A percentile compares a stretch with the other conserved stretches of the same genome.
phyloP scores from a whole-genome alignment of 2,888 invertebrate species.

The Caenorhabditis becei region DNA sequence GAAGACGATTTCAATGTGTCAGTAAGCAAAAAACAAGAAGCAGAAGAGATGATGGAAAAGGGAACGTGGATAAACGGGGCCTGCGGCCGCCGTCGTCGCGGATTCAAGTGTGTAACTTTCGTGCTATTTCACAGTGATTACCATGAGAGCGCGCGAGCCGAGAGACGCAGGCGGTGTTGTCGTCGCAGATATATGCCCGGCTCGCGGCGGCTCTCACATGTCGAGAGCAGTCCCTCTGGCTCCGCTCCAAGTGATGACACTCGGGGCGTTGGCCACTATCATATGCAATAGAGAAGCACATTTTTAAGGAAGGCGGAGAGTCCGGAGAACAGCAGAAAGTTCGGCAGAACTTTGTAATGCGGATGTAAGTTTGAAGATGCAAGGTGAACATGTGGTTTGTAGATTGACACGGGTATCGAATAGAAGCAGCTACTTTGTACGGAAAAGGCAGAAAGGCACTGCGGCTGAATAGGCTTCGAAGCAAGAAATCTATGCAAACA shows the following conservation, averaged over 20 bases:
- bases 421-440: neutral
- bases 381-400: neutral
- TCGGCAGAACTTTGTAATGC: slow-evolving; percentile 36
- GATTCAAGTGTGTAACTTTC: slow-evolving; percentile 64
- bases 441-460: neutral
- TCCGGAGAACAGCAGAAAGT: slow-evolving; percentile 28
- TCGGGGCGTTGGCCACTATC: slow-evolving; percentile 26
- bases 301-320: slow-evolving; percentile 29
- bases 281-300: slow-evolving; percentile 17
- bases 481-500: neutral
- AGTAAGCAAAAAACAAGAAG: slow-evolving; percentile 33
- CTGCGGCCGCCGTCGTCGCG: slow-evolving; percentile 15
- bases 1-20: slow-evolving; percentile 33
- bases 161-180: slow-evolving; percentile 38
- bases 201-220: slow-evolving; percentile 52
- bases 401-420: neutral
- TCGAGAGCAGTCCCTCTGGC: slow-evolving; percentile 47
- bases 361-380: neutral
- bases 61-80: slow-evolving; percentile 45
- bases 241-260: slow-evolving; percentile 60
- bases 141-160: slow-evolving; percentile 10
- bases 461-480: neutral
- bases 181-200: slow-evolving; percentile 38
- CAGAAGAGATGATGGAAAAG: slow-evolving; percentile 18
- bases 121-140: slow-evolving; percentile 60